These are phyloP conservation scores for Polietes domitor DNA, from an alignment of 2,888 invertebrate species.

Conservation along the genomic window DNA sequence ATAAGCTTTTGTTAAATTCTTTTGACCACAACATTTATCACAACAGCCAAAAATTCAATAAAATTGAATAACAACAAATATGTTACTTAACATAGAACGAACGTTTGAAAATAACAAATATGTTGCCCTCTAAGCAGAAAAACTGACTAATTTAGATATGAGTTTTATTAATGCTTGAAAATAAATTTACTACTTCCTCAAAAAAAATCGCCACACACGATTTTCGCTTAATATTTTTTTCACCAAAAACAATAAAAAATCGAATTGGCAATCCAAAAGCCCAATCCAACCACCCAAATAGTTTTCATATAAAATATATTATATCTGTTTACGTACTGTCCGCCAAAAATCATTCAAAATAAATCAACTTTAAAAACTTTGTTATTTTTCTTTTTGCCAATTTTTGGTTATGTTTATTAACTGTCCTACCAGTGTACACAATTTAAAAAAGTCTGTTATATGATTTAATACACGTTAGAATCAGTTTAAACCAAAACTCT, in stretches of 20 bases:
- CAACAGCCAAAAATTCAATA: neutral
- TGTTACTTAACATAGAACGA: neutral
- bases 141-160: constrained; percentile 64
- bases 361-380: constrained; percentile 61
- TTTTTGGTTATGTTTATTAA: constrained; percentile 40
- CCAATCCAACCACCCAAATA: constrained; percentile 60
- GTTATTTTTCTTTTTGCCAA: constrained; percentile 2
- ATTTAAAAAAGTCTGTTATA: constrained; percentile 27
- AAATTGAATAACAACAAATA: constrained; percentile 12
- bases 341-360: constrained; percentile 63
- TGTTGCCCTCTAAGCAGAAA: neutral
- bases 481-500: constrained; percentile 11
- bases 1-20: constrained; percentile 54
- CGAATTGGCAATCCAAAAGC: neutral
- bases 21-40: constrained; percentile 62
- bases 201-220: constrained; percentile 62
- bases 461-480: constrained; percentile 27
- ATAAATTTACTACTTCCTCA: constrained; percentile 57
- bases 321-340: constrained; percentile 50
- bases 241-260: constrained; percentile 32
- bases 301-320: constrained; percentile 33
- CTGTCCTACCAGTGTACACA: constrained; percentile 47
- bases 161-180: neutral
- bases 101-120: neutral
- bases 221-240: constrained; percentile 56